Evolutionary conservation across 2,113 vertebrate species (phyloP), one percentile per base, ranked within the genome.

Genomic region (Sinosuthora webbiana): DNA sequence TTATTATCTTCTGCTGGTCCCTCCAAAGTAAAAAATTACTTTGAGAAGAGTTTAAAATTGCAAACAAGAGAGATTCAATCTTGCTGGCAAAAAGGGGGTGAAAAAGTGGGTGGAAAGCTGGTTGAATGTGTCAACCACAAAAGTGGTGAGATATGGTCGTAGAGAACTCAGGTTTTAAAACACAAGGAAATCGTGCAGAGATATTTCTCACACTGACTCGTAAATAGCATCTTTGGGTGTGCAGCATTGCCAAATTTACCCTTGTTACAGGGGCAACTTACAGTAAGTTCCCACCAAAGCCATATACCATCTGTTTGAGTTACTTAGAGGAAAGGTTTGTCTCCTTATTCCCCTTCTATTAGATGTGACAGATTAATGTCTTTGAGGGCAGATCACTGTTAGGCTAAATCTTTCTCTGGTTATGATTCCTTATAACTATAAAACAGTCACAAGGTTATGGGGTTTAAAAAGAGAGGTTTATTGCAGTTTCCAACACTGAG

Each of bases 391-490:
- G 83, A 95, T 96, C 78, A 93, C 71, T 92, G 86, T 93, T 96
- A 92, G 87, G 44, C 78, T 92, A 88, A 93, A 82, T 87, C 78
- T 90, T 90, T 96, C 69, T 53, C 85, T 94, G 93, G 90, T 96
- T 96, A 94, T 95, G 86, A 89, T 95, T 94, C 83, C 84, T 75
- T 94, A 91, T 93, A 94, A 88, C 91, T 94, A 77, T 97, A 95
- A 97, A 96, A 93, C 89, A 97, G 94, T 94, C 90, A 91, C 64
- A 82, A 83, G 78, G 92, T 95, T 93, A 86, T 78, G 45, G 41
- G 44, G 11, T 93, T 93, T 93, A 96, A 84, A 92, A 95, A 94
- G 79, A 88, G 91, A 95, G 78, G 88, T 92, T 97, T 96, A 96
- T 93, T 92, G 67, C 86, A 24, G 52, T 91, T 96, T 95, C 91